Percentiles rank a stretch among this genome's conserved stretches.
These are phyloP conservation scores for Apamea sordens DNA, from an alignment of 2,888 invertebrate species.

Conservation along the genomic window DNA sequence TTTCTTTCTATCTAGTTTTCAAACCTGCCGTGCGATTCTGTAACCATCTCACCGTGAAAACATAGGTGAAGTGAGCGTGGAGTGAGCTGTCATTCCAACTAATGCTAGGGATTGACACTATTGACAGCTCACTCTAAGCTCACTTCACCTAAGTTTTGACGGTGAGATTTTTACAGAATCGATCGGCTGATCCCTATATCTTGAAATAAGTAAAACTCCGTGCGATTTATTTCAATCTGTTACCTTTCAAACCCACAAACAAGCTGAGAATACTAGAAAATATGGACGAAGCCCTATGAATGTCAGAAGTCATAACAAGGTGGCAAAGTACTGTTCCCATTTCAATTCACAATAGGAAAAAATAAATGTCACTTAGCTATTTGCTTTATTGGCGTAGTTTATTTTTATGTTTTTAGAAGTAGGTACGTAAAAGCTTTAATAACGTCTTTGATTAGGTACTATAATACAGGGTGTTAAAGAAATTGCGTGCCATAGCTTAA, in stretches of 20 bases:
- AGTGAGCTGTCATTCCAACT: no score
- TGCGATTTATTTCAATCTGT: not conserved
- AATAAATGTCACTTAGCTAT: slow-evolving; percentile 44
- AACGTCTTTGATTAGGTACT: not conserved
- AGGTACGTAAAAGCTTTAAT: not conserved
- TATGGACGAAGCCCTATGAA: slow-evolving; percentile 79
- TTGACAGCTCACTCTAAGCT: no score
- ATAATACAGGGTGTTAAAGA: no score
- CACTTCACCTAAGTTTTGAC: no score
- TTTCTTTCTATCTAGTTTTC: not conserved
- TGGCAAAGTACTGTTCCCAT: slow-evolving; percentile 62
- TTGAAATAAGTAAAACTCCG: not conserved
- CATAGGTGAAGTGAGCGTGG: no score
- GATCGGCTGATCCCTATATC: no score
- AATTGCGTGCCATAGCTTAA: no score
- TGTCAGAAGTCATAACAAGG: slow-evolving; percentile 81
- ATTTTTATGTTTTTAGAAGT: slow-evolving; percentile 7
- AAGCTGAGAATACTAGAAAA: slow-evolving; percentile 62
- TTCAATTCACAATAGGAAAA: slow-evolving; percentile 57
- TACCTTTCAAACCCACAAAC: slow-evolving; percentile 26
- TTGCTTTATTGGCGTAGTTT: slow-evolving; percentile 38
- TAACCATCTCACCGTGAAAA: no score
- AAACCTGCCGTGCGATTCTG: no score
- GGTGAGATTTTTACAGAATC: no score
- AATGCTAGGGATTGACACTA: no score